phyloP scores from a whole-genome alignment of 2,888 invertebrate genomes.

The Eupithecia pulchellata region DNA sequence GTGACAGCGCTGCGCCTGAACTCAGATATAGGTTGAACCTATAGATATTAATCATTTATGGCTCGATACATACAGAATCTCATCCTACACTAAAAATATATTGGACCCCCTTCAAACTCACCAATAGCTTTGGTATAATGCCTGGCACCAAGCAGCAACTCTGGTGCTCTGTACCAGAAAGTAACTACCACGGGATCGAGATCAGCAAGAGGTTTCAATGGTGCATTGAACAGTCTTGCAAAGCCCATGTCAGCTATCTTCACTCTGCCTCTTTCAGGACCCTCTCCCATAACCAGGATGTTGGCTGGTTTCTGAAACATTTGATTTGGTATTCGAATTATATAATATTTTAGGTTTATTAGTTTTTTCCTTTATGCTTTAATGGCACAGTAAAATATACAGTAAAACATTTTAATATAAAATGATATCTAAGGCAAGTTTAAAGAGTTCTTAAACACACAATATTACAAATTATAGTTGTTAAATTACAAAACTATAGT shows the following conservation, averaged over 20 bases:
- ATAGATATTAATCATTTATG: neutral
- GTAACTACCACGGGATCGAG: constrained; percentile 99
- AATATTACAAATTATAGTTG: no score
- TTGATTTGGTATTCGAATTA: neutral
- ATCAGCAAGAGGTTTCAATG: constrained; percentile 98
- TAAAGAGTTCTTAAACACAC: no score
- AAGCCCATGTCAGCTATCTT: constrained; percentile 99
- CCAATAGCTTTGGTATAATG: constrained; percentile 99
- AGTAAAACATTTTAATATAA: no score
- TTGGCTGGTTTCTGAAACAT: constrained; percentile 96
- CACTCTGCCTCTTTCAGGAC: constrained; percentile 97
- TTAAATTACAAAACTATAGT: no score
- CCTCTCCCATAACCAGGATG: constrained; percentile 99
- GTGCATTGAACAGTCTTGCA: constrained; percentile 98
- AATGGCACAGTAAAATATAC: no score
- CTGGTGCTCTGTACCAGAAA: constrained; percentile 99
- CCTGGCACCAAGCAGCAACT: constrained; percentile 95
- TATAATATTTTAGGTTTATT: neutral
- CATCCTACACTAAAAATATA: neutral
- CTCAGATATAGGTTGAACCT: no score
- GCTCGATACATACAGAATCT: neutral
- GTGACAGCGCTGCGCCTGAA: no score
- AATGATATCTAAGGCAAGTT: no score
- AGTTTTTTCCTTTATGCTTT: no score
- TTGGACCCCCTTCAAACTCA: constrained; percentile 59